A percentile compares a stretch with the other conserved stretches of the same genome.
Evolutionary conservation across 2,888 invertebrate species (phyloP).

Genomic region (Autographa pulchrina): DNA sequence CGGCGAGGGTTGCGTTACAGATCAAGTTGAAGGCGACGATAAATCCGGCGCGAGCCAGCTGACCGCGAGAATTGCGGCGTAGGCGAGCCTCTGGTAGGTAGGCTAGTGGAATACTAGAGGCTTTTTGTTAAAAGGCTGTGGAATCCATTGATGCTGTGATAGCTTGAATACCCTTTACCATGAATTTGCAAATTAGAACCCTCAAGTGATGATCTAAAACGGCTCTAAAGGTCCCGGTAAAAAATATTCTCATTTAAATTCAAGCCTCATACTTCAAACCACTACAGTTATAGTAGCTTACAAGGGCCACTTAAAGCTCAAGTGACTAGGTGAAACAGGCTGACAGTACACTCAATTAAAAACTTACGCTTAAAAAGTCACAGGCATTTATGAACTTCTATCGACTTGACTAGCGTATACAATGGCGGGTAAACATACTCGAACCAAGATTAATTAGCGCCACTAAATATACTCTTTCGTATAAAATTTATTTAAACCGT

Average conservation of each 20-base stretch:
- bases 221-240: not conserved
- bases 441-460: not conserved
- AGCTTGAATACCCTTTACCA: not conserved
- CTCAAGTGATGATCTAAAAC: not conserved
- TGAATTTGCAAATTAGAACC: not conserved
- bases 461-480: not conserved
- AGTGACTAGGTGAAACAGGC: not conserved
- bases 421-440: not conserved
- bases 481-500: not conserved
- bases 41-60: slow-evolving; percentile 65
- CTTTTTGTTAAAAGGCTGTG: not conserved
- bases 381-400: slow-evolving; percentile 35
- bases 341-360: slow-evolving; percentile 44
- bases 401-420: slow-evolving; percentile 14
- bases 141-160: not conserved
- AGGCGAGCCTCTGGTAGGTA: slow-evolving; percentile 43
- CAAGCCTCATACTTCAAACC: not conserved
- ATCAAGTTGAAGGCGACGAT: slow-evolving; percentile 75
- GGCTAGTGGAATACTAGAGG: not conserved
- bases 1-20: slow-evolving; percentile 54
- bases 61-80: slow-evolving; percentile 69
- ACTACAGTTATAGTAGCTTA: not conserved
- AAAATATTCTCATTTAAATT: not conserved
- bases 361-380: slow-evolving; percentile 40
- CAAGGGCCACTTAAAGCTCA: not conserved